Base-by-base conservation (phyloP, 2,888 invertebrate species). In the Phorcus lineatus region DNA sequence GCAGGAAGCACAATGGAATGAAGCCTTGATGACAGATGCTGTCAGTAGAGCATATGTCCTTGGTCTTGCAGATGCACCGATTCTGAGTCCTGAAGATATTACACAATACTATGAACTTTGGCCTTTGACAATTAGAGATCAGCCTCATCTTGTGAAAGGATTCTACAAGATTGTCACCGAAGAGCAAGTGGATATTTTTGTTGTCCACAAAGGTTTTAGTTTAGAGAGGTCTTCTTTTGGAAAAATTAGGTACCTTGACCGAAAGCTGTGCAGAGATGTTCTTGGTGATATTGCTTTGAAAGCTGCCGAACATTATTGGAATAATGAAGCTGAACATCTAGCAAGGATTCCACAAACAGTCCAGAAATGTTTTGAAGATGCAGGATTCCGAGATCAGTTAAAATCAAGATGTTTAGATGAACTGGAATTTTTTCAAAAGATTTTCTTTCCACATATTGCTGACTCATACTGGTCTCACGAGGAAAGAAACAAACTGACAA, bases 1-100 rank as follows among this genome's bases (percentile, higher is more conserved):
- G 62, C 11, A 36, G 24, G 77, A 78, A 70, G 81, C 78, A 31
- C 83, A 84, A 52, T 90, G 90, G 90, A 90, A 90, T 79, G 82
- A 85, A 11, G 84, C 82, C 22, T 81, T 89, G 54, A 52, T 88
- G 74, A 19, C 79, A 13, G 88, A 88, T 75, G 82, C 85, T 3
- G 83, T 89, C 4, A 70, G 82, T 70, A 19, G 80, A 57, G 85
- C 89, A 0, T 88, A 86, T 74, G n/a, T 89, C 3, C 54, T 57
- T 13, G 54, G 85, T 70, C 84, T 89, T 19, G 76, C 78, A n/a
- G 86, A 86, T 67, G 31, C 88, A n/a, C 80, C 78, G 16, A 19
- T 57, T 22, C 28, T 47, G 47, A 9, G 17, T 22, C 40, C 22
- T 31, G 47, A 17, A 22, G 47, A 53, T 75, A 0, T 28, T 22